Evolutionary conservation across 2,797 vertebrate genomes (phyloP).

Genomic region (Tinamus major): DNA sequence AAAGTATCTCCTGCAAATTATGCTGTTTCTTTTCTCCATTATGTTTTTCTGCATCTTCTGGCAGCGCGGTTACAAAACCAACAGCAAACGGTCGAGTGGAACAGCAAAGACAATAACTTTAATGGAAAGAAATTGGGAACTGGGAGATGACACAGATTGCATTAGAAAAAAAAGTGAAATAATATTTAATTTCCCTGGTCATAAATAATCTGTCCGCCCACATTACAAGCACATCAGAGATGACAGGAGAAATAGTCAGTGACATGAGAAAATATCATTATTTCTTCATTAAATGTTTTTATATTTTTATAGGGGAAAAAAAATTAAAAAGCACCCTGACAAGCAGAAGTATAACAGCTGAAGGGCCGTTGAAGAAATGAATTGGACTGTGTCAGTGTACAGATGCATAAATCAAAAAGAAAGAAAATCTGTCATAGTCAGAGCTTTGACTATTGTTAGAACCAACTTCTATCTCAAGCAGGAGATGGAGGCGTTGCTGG

Average conservation of each 20-base stretch:
- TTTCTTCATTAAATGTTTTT: constrained; percentile 79
- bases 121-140: constrained; percentile 79
- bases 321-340: constrained; percentile 44
- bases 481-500: not conserved
- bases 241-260: constrained; percentile 77
- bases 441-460: constrained; percentile 2
- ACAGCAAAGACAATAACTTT: constrained; percentile 80
- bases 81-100: constrained; percentile 72
- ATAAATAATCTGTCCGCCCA: constrained; percentile 81
- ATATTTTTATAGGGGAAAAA: constrained; percentile 31
- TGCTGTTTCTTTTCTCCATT: constrained; percentile 75
- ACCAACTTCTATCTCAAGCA: not conserved
- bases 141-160: constrained; percentile 77
- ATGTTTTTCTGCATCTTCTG: constrained; percentile 67
- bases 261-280: constrained; percentile 78
- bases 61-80: constrained; percentile 70
- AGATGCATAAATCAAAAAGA: not conserved
- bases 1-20: constrained; percentile 77
- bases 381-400: constrained; percentile 18
- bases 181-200: constrained; percentile 83
- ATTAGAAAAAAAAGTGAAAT: constrained; percentile 77
- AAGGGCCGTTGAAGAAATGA: constrained; percentile 39
- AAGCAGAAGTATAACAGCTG: constrained; percentile 52
- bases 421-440: not conserved
- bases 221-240: constrained; percentile 78